Percentiles rank a stretch among this genome's conserved stretches.
Conservation (phyloP, 2,888 invertebrate species). For the Cheilosia soror region DNA sequence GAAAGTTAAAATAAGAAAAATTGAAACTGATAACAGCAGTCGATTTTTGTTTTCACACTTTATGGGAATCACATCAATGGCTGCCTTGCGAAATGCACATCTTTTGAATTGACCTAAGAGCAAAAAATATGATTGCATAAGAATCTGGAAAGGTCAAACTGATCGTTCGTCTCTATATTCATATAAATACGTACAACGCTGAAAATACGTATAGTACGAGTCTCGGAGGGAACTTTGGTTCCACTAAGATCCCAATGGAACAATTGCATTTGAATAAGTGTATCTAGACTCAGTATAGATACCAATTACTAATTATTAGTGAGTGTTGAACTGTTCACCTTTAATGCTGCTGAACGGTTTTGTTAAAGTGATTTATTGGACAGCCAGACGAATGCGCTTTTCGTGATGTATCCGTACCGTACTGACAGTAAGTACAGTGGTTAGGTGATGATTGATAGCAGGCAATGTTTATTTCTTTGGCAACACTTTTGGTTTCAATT, state of each 20-base stretch:
- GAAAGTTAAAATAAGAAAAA: too few relatives aligned
- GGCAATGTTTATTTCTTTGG: conserved; percentile 30
- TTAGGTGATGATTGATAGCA: conserved; percentile 64
- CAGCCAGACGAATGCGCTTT: conserved; percentile 64
- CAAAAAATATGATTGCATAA: too few relatives aligned
- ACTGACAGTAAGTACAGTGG: conserved; percentile 58
- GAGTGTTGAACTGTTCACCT: conserved; percentile 66
- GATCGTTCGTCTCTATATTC: too few relatives aligned
- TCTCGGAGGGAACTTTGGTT: conserved; percentile 1
- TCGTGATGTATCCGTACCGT: conserved; percentile 52
- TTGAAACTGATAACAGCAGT: too few relatives aligned
- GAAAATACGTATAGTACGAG: neutral
- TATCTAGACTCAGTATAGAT: neutral
- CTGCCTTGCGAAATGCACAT: too few relatives aligned
- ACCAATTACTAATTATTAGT: conserved; percentile 58
- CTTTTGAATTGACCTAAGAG: too few relatives aligned
- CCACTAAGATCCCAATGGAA: conserved; percentile 28
- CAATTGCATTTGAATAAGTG: conserved; percentile 19
- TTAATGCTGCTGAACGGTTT: conserved; percentile 50
- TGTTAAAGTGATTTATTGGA: conserved; percentile 72
- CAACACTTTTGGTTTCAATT: conserved; percentile 52
- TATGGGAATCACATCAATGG: too few relatives aligned
- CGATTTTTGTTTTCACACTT: too few relatives aligned
- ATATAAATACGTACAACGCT: too few relatives aligned
- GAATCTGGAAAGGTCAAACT: too few relatives aligned